phyloP scores from a whole-genome alignment of 2,113 vertebrate genomes.

The Myotis davidii region DNA sequence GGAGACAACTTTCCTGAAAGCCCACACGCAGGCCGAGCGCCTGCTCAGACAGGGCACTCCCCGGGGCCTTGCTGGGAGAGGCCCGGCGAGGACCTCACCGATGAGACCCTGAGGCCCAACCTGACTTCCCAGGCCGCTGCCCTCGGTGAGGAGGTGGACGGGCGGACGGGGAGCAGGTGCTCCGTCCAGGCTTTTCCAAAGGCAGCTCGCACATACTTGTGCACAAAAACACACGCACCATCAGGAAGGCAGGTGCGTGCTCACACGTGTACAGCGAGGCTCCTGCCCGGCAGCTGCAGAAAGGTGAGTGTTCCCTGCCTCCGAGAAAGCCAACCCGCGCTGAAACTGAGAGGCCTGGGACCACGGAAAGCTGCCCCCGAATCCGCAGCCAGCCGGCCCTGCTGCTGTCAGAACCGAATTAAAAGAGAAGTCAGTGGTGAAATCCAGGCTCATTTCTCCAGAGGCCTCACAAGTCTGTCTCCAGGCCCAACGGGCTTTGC shows the following conservation, averaged over 20 bases:
- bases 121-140: rapidly evolving
- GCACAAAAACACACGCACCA: rapidly evolving
- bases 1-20: not conserved
- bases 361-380: not conserved
- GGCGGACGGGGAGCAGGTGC: rapidly evolving
- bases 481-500: not conserved
- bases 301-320: not conserved
- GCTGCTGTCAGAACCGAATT: not conserved
- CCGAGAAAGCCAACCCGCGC: rapidly evolving
- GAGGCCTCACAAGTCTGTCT: not conserved
- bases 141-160: rapidly evolving
- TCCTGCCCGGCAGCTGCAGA: rapidly evolving
- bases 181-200: not conserved
- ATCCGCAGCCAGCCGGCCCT: not conserved
- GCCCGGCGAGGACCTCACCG: not conserved
- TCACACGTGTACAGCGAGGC: rapidly evolving
- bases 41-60: not conserved
- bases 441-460: slow-evolving; percentile 56
- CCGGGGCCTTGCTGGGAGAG: rapidly evolving
- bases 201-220: rapidly evolving
- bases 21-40: not conserved
- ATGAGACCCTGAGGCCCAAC: rapidly evolving
- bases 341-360: not conserved
- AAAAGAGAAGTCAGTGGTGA: not conserved
- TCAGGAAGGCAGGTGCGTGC: rapidly evolving